phyloP scores from a whole-genome alignment of 2,113 vertebrate species.

The Myotis brandtii region DNA sequence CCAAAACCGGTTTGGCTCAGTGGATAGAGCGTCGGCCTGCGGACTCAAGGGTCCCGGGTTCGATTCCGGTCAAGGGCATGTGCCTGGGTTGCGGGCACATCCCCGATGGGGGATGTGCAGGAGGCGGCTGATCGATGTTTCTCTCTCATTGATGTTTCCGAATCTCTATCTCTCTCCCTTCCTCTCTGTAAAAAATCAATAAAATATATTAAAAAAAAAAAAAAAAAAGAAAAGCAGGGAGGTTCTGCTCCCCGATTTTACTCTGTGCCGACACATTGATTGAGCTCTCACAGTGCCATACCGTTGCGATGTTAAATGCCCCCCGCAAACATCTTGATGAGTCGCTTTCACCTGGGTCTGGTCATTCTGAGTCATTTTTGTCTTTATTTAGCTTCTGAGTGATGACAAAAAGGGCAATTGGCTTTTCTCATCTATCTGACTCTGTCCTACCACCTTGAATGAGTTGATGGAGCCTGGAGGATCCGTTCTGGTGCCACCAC shows the following conservation, averaged over 20 bases:
- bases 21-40: no score
- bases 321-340: constrained; percentile 20
- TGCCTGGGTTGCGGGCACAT: no score
- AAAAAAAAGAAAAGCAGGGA: not conserved
- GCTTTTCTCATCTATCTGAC: constrained; percentile 10
- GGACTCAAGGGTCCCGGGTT: no score
- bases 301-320: not conserved
- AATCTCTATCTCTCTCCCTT: no score
- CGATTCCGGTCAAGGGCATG: no score
- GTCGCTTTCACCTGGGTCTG: not conserved
- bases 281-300: not conserved
- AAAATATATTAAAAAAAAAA: no score
- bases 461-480: not conserved
- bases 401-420: constrained; percentile 59
- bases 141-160: no score
- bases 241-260: not conserved
- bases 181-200: no score
- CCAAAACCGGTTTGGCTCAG: no score
- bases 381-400: constrained; percentile 55
- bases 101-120: no score
- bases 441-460: not conserved
- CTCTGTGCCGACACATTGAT: not conserved
- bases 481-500: not conserved
- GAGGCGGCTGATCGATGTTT: no score
- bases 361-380: constrained; percentile 51